Evolutionary conservation across 2,113 vertebrate genomes (phyloP), one percentile per base, ranked within the genome.

Genomic region (Erinaceus europaeus): DNA sequence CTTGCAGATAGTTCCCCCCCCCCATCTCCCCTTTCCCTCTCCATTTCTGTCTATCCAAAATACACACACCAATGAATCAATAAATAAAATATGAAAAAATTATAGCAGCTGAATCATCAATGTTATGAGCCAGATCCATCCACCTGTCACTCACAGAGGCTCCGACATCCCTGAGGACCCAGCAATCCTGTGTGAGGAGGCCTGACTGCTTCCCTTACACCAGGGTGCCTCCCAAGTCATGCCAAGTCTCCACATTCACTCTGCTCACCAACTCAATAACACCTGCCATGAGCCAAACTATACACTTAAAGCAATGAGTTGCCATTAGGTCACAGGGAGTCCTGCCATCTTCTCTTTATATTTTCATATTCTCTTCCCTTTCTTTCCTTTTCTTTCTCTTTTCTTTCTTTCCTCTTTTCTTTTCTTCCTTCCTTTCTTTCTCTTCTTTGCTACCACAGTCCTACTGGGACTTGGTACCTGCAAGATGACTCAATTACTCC

Each of bases 101-200:
- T n/a, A n/a, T n/a, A 91, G 55, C 48, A 62, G 76, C 61, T 52
- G 57, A 85, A 67, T 62, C 77, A 50, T 55, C 75, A 81, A 9
- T 42, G 32, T 29, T 61, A 65, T 23, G 62, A 36, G 23, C 32
- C 85, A 91, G 65, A 46, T 89, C 59, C 82, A 52, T 89, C 53
- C 46, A n/a, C 48, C 82, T 75, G 21, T 20, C 48, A 81, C 46
- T 9, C 40, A 59, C 25, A 50, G 25, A 67, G 25, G 15, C 13
- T 29, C 44, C 36, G 12, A 65, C 20, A 8, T 36, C 71, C 48
- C 32, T 0, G 4, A 76, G 42, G 32, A 25, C 65, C 65, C 59
- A 36, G 65, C 48, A 57, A 67, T 55, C 40, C 83, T 67, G 71
- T 0, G 0, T 36, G 53, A 75, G 40, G 27, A 61, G 17, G 32